Percentiles rank a stretch among this genome's conserved stretches.
Conservation (phyloP, 30 jellyfish, hydroid and myxozoan species). For the Clytia hemisphaerica region DNA sequence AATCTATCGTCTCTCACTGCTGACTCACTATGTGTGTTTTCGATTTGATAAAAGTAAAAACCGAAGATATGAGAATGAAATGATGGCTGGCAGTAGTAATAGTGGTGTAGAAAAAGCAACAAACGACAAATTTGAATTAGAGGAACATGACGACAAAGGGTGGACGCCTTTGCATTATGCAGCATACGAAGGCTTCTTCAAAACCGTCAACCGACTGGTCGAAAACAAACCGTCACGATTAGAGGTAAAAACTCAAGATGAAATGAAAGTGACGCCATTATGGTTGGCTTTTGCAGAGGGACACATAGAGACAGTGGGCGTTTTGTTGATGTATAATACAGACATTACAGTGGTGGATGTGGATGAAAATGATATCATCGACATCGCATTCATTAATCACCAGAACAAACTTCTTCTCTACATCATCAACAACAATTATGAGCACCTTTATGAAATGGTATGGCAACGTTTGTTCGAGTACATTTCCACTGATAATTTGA, state of each 20-base stretch:
- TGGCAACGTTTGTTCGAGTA: too few relatives aligned
- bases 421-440: too few relatives aligned
- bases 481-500: too few relatives aligned
- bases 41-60: too few relatives aligned
- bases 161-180: constrained; percentile 12
- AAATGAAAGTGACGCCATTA: constrained; percentile 6
- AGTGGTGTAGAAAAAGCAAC: too few relatives aligned
- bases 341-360: not conserved
- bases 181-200: not conserved
- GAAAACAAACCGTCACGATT: not conserved
- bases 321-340: not conserved
- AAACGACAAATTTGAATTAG: not conserved
- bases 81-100: too few relatives aligned
- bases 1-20: too few relatives aligned
- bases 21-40: too few relatives aligned
- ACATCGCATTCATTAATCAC: not conserved
- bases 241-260: constrained; percentile 1
- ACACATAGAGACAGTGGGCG: not conserved
- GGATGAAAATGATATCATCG: not conserved
- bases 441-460: too few relatives aligned
- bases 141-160: constrained; percentile 11
- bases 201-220: not conserved
- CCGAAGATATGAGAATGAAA: too few relatives aligned
- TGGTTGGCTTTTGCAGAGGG: not conserved
- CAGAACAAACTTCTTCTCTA: too few relatives aligned